Conservation (phyloP, 2,888 invertebrate species). For the Pantelozetes paolii region DNA sequence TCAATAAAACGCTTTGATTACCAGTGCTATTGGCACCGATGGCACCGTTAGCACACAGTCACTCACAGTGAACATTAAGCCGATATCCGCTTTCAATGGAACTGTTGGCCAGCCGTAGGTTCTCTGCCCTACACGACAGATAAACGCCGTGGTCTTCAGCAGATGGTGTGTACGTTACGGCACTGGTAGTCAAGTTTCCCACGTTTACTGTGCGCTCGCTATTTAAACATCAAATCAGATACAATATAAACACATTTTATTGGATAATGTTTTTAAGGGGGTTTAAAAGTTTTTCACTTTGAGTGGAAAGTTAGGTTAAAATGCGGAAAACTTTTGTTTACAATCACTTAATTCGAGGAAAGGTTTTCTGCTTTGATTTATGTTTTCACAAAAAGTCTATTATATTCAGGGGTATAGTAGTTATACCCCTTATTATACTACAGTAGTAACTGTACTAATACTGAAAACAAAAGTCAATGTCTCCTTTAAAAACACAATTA, state of each 20-base stretch:
- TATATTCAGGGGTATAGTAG: background rate
- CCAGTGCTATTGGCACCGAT: background rate
- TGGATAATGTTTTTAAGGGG: too few relatives aligned
- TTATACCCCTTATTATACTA: too few relatives aligned
- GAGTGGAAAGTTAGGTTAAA: too few relatives aligned
- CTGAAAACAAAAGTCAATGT: too few relatives aligned
- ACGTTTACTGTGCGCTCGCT: background rate
- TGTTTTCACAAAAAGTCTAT: background rate
- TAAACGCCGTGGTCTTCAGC: conserved; percentile 23
- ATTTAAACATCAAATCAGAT: background rate
- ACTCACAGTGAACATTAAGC: conserved; percentile 31
- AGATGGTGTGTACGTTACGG: conserved; percentile 8
- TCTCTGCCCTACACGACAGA: conserved; percentile 24
- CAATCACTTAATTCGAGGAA: background rate
- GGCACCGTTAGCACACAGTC: background rate
- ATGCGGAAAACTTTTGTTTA: background rate
- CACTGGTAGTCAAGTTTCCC: conserved; percentile 23
- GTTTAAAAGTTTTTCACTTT: too few relatives aligned
- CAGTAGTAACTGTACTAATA: too few relatives aligned
- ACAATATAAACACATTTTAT: background rate
- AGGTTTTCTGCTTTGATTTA: background rate
- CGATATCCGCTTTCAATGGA: background rate
- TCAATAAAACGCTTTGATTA: background rate
- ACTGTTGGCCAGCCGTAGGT: conserved; percentile 19
- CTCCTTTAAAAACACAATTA: too few relatives aligned